Conservation (phyloP, 2,797 vertebrate species). For the Poecile montanus region DNA sequence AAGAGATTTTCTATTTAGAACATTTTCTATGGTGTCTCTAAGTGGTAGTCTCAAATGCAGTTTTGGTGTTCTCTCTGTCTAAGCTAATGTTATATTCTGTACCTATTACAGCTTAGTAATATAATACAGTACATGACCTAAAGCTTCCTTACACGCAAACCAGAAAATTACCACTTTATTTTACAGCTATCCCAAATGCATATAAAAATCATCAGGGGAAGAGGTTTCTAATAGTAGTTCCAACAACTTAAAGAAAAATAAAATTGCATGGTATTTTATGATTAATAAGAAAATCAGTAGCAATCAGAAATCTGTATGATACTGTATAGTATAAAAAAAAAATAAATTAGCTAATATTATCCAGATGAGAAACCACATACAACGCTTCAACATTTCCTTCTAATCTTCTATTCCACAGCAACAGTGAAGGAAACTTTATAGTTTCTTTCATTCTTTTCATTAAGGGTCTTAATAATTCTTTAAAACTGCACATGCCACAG, state of each 20-base stretch:
- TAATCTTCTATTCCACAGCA: neutral
- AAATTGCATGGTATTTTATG: neutral
- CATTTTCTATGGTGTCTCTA: neutral
- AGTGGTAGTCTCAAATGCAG: neutral
- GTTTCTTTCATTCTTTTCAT: slow-evolving; percentile 37
- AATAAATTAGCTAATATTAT: neutral
- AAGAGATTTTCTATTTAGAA: neutral
- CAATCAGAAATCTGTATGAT: neutral
- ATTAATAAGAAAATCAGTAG: slow-evolving; percentile 2
- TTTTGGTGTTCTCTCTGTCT: neutral
- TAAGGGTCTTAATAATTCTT: slow-evolving; percentile 11
- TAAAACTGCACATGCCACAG: neutral
- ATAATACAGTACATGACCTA: neutral
- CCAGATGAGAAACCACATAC: neutral
- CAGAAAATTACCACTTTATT: slow-evolving; percentile 4
- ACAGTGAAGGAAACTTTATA: neutral
- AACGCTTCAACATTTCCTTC: neutral
- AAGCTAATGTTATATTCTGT: neutral
- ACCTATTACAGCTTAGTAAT: neutral
- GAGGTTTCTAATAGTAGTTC: neutral
- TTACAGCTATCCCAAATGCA: neutral
- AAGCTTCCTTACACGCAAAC: neutral
- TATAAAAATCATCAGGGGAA: neutral
- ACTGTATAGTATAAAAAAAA: neutral
- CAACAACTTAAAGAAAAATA: neutral